Base-by-base conservation (phyloP, 2,113 vertebrate species). In the Alosa alosa region DNA sequence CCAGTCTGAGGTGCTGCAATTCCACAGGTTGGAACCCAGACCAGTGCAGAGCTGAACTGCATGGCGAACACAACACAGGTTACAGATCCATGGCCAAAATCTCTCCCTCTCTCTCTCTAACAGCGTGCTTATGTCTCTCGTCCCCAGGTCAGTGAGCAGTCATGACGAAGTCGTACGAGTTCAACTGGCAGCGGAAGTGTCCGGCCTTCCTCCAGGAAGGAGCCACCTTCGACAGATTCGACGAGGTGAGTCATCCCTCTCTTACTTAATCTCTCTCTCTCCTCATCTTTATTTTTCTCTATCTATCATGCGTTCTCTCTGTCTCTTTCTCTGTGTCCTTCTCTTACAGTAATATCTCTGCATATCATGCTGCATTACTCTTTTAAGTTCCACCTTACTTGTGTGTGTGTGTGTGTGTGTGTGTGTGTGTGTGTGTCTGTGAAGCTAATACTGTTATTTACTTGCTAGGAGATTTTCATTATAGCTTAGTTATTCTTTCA, bases 81-180 rank as follows among this genome's bases (percentile, higher is more conserved):
- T 13, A 49, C 7, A 8, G 11, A 13, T 49, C 47, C 47, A 49
- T 15, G 31, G 31, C 31, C 31, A 31, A 31, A 31, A 31, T 25
- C 2, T 7, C 44, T 25, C 31, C 4, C 25, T 45, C 9, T 41
- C 3, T 81, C 46, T 85, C 47, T 39, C 22, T 78, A 6, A 49
- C 1, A 46, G 50, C 88, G n/a, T 86, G 46, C 15, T 25, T 49
- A 22, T 85, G 82, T 72, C 18, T 89, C 86, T 91, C 89, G 85
- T 20, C 94, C 92, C 90, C 92, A 99, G 98, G 91, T 95, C 88
- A 91, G 90, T 93, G 93, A 92, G 81, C 94, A 96, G 95, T 94
- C 95, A 99, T 99, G 98, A 98, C 98, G 50, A 99, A 99, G 93
- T 97, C 97, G 78, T 99, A 99, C 31, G 96, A 98, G 93, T 99